These are phyloP conservation scores for Pteronura brasiliensis DNA, from an alignment of 2,113 vertebrate genomes.

Conservation along the genomic window DNA sequence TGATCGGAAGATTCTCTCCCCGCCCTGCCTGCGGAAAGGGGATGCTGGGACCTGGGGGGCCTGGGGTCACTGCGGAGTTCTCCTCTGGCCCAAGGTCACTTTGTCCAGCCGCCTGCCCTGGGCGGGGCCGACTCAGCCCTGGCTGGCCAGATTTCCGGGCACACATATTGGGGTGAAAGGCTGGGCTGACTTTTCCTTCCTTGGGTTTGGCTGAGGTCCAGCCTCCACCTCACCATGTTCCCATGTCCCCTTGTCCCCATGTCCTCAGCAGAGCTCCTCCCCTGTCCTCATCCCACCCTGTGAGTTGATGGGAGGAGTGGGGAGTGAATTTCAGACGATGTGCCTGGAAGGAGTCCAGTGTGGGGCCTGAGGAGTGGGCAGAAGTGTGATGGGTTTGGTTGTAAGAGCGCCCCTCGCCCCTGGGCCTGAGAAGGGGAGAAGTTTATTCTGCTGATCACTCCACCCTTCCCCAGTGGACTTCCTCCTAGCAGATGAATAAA, in stretches of 20 bases:
- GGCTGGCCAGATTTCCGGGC: slow-evolving; percentile 52
- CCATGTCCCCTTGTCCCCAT: background rate
- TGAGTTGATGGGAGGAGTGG: background rate
- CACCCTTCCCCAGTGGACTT: slow-evolving; percentile 36
- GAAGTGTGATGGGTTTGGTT: background rate
- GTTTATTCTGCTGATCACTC: slow-evolving; percentile 41
- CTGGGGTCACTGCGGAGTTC: background rate
- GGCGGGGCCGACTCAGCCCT: background rate
- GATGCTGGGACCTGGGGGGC: background rate
- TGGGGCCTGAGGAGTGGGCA: background rate
- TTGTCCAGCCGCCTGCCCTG: background rate
- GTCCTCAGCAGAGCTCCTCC: background rate
- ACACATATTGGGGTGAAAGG: slow-evolving; percentile 37
- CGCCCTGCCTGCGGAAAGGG: slow-evolving; percentile 67
- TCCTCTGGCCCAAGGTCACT: background rate
- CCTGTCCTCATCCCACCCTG: slow-evolving; percentile 22
- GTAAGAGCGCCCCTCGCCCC: background rate
- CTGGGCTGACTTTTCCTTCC: slow-evolving; percentile 56
- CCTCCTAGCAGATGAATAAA: slow-evolving; percentile 49
- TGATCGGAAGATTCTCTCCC: background rate
- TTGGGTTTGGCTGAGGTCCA: slow-evolving; percentile 28
- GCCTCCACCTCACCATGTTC: background rate
- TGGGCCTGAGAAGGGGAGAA: slow-evolving; percentile 43
- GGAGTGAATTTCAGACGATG: background rate
- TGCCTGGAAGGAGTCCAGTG: background rate